phyloP scores from a whole-genome alignment of 1,140 invertebrate genomes.

The Heliconius eleuchia region DNA sequence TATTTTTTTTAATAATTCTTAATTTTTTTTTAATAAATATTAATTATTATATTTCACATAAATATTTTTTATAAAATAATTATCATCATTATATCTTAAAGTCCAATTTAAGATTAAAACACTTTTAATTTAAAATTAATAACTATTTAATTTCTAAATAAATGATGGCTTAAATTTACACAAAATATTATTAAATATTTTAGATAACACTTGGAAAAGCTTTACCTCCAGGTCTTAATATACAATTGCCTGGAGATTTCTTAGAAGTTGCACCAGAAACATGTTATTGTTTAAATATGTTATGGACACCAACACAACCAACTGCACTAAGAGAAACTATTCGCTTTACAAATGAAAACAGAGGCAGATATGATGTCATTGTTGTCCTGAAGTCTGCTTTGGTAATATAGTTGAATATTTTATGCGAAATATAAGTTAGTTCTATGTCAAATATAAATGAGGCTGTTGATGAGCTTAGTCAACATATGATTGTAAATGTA shows the following conservation, averaged over 20 bases:
- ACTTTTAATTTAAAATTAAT: too few species aligned
- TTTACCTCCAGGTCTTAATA: constrained; percentile 81
- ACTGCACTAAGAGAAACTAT: constrained; percentile 84
- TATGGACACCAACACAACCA: constrained; percentile 83
- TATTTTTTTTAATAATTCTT: too few species aligned
- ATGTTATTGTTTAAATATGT: constrained; percentile 79
- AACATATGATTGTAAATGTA: background rate
- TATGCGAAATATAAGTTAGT: too few species aligned
- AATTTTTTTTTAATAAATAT: too few species aligned
- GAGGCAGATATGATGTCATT: constrained; percentile 85
- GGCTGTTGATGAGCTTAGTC: too few species aligned
- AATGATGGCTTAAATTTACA: background rate
- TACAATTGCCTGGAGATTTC: constrained; percentile 81
- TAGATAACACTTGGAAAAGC: constrained; percentile 84
- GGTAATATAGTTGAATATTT: constrained; percentile 44
- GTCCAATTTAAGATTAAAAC: too few species aligned
- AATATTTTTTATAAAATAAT: too few species aligned
- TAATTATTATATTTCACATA: too few species aligned
- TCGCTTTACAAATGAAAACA: constrained; percentile 83
- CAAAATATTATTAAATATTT: constrained; percentile 40
- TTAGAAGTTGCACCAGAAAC: constrained; percentile 72
- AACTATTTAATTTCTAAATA: too few species aligned
- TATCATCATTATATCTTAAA: too few species aligned
- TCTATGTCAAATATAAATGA: too few species aligned
- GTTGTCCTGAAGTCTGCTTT: constrained; percentile 82